Evolutionary conservation across 2,797 vertebrate genomes (phyloP).

Genomic region (Falco naumanni): DNA sequence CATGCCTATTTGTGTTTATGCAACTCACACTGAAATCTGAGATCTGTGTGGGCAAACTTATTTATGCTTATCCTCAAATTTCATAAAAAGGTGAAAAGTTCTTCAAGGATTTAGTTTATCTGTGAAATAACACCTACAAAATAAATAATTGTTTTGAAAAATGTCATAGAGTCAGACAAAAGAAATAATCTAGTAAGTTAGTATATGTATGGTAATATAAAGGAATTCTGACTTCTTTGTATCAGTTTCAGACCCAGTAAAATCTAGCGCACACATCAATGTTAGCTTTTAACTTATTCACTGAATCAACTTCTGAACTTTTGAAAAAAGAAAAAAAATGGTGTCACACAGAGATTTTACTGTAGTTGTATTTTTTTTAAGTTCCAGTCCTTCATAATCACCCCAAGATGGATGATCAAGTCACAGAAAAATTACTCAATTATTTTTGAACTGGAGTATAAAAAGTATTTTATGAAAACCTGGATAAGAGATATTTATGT

Average conservation of each 20-base stretch:
- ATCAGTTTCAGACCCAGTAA: background rate
- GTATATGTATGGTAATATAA: background rate
- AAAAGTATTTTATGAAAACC: background rate
- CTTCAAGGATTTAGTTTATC: background rate
- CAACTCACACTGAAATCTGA: background rate
- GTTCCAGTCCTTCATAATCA: background rate
- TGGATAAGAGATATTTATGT: background rate
- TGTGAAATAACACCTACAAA: background rate
- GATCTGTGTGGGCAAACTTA: background rate
- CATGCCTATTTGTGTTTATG: background rate
- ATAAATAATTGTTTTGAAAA: background rate
- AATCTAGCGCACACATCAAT: background rate
- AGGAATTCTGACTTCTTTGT: background rate
- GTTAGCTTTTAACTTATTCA: background rate
- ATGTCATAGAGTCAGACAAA: background rate
- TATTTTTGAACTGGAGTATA: background rate
- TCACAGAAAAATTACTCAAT: background rate
- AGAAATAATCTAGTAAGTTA: rapidly evolving
- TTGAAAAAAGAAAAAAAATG: background rate
- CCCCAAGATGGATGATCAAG: background rate
- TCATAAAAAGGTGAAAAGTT: background rate
- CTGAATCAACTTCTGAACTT: background rate
- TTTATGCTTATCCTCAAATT: background rate
- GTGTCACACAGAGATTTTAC: background rate
- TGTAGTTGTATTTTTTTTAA: background rate